Evolutionary conservation across 2,888 invertebrate genomes (phyloP).

Genomic region (Ophioninae sp.): DNA sequence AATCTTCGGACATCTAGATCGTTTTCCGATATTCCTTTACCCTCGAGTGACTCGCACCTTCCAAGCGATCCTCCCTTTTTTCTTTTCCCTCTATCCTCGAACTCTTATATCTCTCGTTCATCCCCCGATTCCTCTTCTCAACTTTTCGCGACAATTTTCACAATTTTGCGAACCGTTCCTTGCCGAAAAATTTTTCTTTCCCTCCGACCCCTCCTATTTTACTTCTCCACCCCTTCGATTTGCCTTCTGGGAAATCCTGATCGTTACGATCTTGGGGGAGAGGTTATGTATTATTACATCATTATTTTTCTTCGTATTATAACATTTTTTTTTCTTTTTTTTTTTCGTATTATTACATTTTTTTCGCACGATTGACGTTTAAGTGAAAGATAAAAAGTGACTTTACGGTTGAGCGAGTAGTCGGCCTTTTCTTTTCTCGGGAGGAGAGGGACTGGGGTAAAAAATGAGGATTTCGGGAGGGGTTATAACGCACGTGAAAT

Average conservation of each 20-base stretch:
- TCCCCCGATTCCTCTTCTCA: constrained; percentile 8
- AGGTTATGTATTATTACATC: too few relatives aligned
- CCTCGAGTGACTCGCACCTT: constrained; percentile 59
- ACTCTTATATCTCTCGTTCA: not conserved
- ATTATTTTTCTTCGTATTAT: too few relatives aligned
- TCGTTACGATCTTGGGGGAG: too few relatives aligned
- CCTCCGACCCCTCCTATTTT: too few relatives aligned
- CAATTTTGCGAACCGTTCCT: not conserved
- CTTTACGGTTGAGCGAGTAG: not conserved
- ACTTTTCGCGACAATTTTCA: constrained; percentile 30
- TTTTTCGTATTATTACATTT: constrained; percentile 5
- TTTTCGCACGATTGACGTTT: not conserved
- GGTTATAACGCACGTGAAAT: constrained; percentile 23
- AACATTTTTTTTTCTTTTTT: not conserved
- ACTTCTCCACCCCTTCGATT: too few relatives aligned
- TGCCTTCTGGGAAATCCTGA: too few relatives aligned
- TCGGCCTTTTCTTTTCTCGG: not conserved
- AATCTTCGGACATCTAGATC: constrained; percentile 61
- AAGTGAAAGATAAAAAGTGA: not conserved
- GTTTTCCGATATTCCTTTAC: constrained; percentile 66
- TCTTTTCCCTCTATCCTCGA: constrained; percentile 18
- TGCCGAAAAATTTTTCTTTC: not conserved
- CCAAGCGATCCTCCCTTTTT: constrained; percentile 50
- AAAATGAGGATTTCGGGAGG: constrained; percentile 10
- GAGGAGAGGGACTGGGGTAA: not conserved